Conservation (phyloP, 2,113 vertebrate species). For the Ochotona princeps region DNA sequence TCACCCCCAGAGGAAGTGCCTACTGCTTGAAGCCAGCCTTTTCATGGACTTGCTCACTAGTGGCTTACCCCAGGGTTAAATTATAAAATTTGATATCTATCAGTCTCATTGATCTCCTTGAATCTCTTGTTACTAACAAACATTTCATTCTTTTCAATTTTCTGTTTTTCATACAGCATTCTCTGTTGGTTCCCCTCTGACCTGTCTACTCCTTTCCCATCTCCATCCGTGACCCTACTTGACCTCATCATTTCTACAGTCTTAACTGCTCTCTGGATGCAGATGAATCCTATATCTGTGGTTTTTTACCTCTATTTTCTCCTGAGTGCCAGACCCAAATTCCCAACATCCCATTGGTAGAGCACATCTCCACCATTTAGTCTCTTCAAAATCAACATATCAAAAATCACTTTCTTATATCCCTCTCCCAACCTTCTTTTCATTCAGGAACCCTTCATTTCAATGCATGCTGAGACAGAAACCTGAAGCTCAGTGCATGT, state of each 20-base stretch:
- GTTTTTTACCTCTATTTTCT: conserved; percentile 21
- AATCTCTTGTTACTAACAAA: neutral
- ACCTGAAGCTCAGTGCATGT: neutral
- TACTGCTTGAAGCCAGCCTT: neutral
- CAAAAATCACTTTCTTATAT: conserved; percentile 5
- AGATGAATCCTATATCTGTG: conserved; percentile 18
- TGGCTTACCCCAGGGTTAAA: conserved; percentile 3
- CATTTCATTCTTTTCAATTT: neutral
- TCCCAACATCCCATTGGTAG: conserved; percentile 18
- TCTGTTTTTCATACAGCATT: neutral
- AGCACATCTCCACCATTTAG: neutral
- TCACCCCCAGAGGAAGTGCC: neutral
- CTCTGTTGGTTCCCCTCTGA: neutral
- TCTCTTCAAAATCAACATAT: conserved; percentile 31
- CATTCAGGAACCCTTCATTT: conserved; percentile 35
- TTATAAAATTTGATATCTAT: neutral
- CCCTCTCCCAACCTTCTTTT: neutral
- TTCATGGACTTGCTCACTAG: neutral
- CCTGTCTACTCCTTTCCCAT: neutral
- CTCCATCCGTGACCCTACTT: neutral
- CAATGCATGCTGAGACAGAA: conserved; percentile 28
- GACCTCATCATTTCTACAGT: neutral
- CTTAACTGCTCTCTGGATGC: neutral
- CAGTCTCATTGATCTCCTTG: neutral
- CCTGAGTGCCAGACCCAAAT: neutral